Evolutionary conservation across 2,113 vertebrate genomes (phyloP), one percentile per base, ranked within the genome.

Genomic region (Lathamus discolor): DNA sequence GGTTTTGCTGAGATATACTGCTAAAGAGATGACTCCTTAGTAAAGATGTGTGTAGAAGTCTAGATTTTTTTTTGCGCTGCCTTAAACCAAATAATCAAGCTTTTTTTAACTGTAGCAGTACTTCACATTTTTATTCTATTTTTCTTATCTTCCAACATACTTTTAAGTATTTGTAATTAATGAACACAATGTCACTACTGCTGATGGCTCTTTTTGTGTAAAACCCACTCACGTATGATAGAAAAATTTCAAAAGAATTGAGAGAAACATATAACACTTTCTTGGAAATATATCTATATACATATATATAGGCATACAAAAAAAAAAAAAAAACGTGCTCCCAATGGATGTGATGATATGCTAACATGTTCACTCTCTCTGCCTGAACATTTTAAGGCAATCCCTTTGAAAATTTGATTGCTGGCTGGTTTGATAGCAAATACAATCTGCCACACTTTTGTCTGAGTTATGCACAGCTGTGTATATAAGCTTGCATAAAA

Each of bases 391-490:
- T 92, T 86, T 95, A 62, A 95, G 81, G 44, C 37, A 92, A 73
- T 90, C 49, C 52, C 78, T 87, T 87, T 90, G 81, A 83, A 96
- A 91, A 89, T 79, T 33, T 69, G 62, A 82, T 84, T 92, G 48
- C 63, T 91, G 70, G n/a, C 63, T 90, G 70, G 35, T 88, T 87
- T 97, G 82, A 80, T 57, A 91, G 70, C 62, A 92, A 95, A 95
- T 83, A 82, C 84, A 87, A 73, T 94, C 91, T 94, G 81, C 44
- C 52, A 62, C 67, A 66, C 13, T 92, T 64, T 69, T 52, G 24
- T 83, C 33, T 69, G 61, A 88, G 39, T 73, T 91, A 83, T 76
- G 24, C 77, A 73, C 66, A 95, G 61, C 81, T 91, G 87, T 74
- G 37, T 69, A 80, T 66, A 57, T 49, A 87, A 68, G 13, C 24